Conservation (phyloP, 2,113 vertebrate species). For the Chrysemys picta region DNA sequence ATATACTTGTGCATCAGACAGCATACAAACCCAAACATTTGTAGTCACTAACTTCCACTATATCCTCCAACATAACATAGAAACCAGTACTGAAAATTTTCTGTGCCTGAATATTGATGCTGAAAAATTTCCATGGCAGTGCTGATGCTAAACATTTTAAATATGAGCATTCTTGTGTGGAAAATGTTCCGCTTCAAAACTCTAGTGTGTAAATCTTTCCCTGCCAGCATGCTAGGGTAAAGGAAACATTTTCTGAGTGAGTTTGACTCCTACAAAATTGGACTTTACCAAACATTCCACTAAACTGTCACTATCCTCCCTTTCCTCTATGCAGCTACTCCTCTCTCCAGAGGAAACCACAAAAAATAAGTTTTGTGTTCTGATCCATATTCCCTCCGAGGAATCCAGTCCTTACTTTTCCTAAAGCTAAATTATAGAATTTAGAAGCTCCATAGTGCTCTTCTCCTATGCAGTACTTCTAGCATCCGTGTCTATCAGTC, state of each 20-base stretch:
- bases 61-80: constrained; percentile 55
- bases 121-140: constrained; percentile 25
- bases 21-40: not conserved
- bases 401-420: constrained; percentile 5
- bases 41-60: constrained; percentile 35
- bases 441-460: not conserved
- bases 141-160: not conserved
- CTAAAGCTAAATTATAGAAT: not conserved
- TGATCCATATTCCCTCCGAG: not conserved
- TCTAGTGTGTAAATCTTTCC: not conserved
- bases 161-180: not conserved
- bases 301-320: constrained; percentile 5
- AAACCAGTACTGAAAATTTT: constrained; percentile 60
- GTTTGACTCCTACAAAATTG: not conserved
- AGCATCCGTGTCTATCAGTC: not conserved
- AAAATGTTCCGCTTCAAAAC: not conserved
- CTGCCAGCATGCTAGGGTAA: fast-evolving
- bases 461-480: not conserved
- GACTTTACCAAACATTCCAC: not conserved
- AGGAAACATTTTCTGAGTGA: not conserved
- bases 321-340: not conserved
- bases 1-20: not conserved
- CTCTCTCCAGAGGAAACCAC: constrained; percentile 35
- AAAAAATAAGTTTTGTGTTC: not conserved
- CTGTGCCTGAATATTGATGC: constrained; percentile 31